Evolutionary conservation across 1,140 invertebrate species (phyloP).

Genomic region (Pseudomyrmex concolor): DNA sequence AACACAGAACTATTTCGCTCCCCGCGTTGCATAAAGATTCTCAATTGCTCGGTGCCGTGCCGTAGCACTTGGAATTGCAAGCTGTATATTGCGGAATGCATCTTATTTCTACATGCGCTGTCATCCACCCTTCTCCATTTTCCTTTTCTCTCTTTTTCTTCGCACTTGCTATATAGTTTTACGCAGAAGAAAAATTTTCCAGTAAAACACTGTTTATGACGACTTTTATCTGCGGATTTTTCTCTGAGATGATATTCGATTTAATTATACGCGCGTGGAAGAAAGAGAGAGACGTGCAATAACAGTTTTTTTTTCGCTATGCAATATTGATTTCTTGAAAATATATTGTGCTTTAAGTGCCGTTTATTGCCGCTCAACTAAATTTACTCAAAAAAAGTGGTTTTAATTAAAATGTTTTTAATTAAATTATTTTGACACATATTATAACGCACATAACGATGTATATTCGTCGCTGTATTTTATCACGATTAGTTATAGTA

Average conservation of each 20-base stretch:
- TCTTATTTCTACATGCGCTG: neutral
- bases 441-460: neutral
- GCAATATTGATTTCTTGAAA: conserved; percentile 11
- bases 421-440: no score
- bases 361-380: no score
- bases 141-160: neutral
- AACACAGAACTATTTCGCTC: conserved; percentile 32
- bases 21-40: conserved; percentile 19
- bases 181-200: conserved; percentile 64
- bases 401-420: no score
- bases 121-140: neutral
- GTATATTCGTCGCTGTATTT: neutral
- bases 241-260: neutral
- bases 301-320: neutral
- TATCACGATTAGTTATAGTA: neutral
- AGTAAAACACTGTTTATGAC: conserved; percentile 66
- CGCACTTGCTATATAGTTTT: neutral
- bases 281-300: no score
- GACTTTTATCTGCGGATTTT: conserved; percentile 22
- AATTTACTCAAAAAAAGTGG: no score
- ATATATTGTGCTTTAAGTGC: no score
- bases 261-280: conserved; percentile 3
- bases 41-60: conserved; percentile 15
- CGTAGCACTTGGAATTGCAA: conserved; percentile 55
- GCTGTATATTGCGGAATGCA: conserved; percentile 26